Evolutionary conservation across 2,888 invertebrate genomes (phyloP), one percentile per base, ranked within the genome.

Genomic region (Prenolepis imparis): DNA sequence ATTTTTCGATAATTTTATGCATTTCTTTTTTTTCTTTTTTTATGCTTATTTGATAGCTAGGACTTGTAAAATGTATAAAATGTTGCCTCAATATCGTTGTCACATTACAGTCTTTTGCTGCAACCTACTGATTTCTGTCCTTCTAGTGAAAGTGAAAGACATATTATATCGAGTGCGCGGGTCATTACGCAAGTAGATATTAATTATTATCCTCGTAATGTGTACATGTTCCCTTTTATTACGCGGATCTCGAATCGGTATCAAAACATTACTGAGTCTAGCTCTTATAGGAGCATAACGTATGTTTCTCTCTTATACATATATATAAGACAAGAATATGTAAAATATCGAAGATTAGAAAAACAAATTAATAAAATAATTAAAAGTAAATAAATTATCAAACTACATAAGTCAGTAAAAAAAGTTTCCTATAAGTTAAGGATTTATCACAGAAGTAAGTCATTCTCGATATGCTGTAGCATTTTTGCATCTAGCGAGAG

Each of bases 71-170:
- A 44, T 36, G 21, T 55, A 39, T 24, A 36, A 18, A 18, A 28
- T 28, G 28, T 59, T 70, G 15, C 41, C 18, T 70, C n/a, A 18
- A 72, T 6, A 36, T 2, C 57, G 59, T 44, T 57, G 68, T 70
- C 57, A 59, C 44, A 41, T 73, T 52, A 70, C 55, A 41, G 32
- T 11, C 44, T 78, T 59, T 48, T 44, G 9, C 59, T 15, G 18
- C 74, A 44, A 44, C 59, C 59, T 48, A 72, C 73, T 73, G 59
- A 80, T 80, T 80, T 80, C 74, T 73, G 73, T 80, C 44, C 59
- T 59, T 41, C 12, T n/a, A 73, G 78, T 80, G 78, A 80, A 80
- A 80, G 78, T 80, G 73, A 80, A 80, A 72, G 73, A 80, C 73
- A 59, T 18, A 24, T 59, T 44, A 55, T 78, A 59, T 70, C 72